A percentile compares a stretch with the other conserved stretches of the same genome.
phyloP scores from a whole-genome alignment of 2,797 vertebrate genomes.

The Erithacus rubecula region DNA sequence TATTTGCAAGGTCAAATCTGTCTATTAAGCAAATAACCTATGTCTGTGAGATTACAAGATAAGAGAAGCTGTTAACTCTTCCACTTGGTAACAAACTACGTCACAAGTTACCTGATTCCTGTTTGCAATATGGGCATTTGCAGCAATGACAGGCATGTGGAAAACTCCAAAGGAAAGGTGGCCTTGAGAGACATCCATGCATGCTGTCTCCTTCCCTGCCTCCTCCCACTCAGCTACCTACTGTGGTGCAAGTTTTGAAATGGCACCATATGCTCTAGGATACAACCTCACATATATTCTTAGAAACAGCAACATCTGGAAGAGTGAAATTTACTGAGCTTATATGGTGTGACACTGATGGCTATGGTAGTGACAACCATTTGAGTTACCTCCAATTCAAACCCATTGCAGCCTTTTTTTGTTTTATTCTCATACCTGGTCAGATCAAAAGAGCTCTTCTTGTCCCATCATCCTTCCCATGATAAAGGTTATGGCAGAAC shows the following conservation, averaged over 20 bases:
- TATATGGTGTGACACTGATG: not conserved
- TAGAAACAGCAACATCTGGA: constrained; percentile 36
- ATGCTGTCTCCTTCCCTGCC: not conserved
- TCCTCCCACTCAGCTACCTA: constrained; percentile 26
- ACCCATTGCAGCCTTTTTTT: not conserved
- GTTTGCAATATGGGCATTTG: not conserved
- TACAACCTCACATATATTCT: not conserved
- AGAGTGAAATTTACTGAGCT: not conserved
- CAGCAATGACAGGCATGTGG: not conserved
- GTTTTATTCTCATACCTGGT: not conserved
- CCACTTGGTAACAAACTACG: not conserved
- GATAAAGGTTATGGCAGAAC: not conserved
- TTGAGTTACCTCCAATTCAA: not conserved
- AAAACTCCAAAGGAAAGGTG: not conserved
- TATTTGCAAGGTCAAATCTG: not conserved
- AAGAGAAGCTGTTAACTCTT: not conserved
- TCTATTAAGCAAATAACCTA: not conserved
- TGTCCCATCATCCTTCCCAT: not conserved
- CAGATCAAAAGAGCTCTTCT: not conserved
- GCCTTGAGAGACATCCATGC: not conserved
- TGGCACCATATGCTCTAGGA: not conserved
- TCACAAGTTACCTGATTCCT: not conserved
- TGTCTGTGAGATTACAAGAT: not conserved
- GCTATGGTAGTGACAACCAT: not conserved
- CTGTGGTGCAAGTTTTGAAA: constrained; percentile 24